These are phyloP conservation scores for Chelonoidis abingdonii DNA, from an alignment of 2,113 vertebrate genomes.

Conservation along the genomic window DNA sequence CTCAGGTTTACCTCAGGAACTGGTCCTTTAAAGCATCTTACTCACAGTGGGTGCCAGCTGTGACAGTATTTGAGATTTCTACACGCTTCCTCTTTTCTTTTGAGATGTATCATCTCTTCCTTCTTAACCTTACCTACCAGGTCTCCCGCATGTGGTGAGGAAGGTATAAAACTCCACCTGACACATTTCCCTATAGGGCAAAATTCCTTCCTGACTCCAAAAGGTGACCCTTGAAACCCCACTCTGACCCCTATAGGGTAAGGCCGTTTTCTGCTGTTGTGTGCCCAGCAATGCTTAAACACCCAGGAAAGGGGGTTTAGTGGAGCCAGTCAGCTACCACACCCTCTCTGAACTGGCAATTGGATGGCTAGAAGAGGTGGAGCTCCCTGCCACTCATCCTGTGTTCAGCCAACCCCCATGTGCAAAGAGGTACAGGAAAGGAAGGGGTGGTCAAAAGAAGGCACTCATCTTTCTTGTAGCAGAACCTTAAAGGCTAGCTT, in stretches of 20 bases:
- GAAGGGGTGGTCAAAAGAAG: too few species aligned
- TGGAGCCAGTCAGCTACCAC: not conserved
- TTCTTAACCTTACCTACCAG: not conserved
- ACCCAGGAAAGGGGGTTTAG: not conserved
- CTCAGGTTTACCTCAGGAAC: not conserved
- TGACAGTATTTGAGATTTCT: not conserved
- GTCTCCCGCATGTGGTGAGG: not conserved
- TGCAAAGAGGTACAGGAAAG: not conserved
- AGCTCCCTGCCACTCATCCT: not conserved
- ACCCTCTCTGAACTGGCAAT: not conserved
- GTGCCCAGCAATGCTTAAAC: not conserved
- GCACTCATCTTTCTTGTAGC: not conserved
- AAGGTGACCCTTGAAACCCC: not conserved
- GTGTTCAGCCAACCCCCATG: too few species aligned
- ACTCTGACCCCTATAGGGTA: not conserved
- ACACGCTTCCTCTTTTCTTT: not conserved
- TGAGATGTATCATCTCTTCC: not conserved
- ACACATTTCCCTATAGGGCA: not conserved
- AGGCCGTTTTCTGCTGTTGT: not conserved
- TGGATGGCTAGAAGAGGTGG: not conserved
- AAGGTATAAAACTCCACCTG: slow-evolving; percentile 25
- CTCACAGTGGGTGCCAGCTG: not conserved
- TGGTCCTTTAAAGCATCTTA: not conserved
- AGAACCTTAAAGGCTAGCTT: not conserved
- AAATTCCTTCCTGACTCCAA: slow-evolving; percentile 22